phyloP scores from a whole-genome alignment of 2,888 invertebrate genomes.

The Vannuccia rotundouncinata region DNA sequence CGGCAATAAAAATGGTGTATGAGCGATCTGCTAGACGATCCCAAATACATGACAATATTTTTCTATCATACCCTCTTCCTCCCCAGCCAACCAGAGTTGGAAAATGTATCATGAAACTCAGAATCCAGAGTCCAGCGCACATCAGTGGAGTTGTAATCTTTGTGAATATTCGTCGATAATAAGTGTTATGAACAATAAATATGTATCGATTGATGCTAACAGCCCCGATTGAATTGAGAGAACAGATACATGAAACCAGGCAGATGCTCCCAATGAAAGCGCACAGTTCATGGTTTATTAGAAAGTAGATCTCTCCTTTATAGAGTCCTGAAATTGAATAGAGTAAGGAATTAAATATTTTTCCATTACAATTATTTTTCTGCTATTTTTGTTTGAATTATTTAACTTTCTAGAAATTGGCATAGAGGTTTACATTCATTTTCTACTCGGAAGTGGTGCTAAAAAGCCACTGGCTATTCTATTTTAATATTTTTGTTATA shows the following conservation, averaged over 20 bases:
- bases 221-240: conserved; percentile 42
- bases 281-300: conserved; percentile 41
- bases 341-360: too few relatives aligned
- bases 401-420: too few relatives aligned
- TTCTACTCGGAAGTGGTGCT: too few relatives aligned
- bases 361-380: too few relatives aligned
- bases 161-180: conserved; percentile 41
- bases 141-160: conserved; percentile 40
- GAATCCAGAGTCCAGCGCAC: conserved; percentile 41
- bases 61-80: conserved; percentile 42
- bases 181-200: conserved; percentile 41
- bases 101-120: conserved; percentile 42
- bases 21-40: conserved; percentile 42
- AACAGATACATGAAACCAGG: conserved; percentile 42
- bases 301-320: conserved; percentile 41
- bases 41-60: conserved; percentile 43
- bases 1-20: conserved; percentile 43
- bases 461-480: too few relatives aligned
- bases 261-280: conserved; percentile 42
- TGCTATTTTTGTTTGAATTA: too few relatives aligned
- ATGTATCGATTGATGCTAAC: conserved; percentile 42
- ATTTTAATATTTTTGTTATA: too few relatives aligned
- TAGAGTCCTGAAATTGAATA: conserved; percentile 40
- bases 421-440: too few relatives aligned
- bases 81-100: conserved; percentile 43